These are phyloP conservation scores for Drosophila dunni DNA, from an alignment of 1,140 invertebrate species.

Conservation along the genomic window DNA sequence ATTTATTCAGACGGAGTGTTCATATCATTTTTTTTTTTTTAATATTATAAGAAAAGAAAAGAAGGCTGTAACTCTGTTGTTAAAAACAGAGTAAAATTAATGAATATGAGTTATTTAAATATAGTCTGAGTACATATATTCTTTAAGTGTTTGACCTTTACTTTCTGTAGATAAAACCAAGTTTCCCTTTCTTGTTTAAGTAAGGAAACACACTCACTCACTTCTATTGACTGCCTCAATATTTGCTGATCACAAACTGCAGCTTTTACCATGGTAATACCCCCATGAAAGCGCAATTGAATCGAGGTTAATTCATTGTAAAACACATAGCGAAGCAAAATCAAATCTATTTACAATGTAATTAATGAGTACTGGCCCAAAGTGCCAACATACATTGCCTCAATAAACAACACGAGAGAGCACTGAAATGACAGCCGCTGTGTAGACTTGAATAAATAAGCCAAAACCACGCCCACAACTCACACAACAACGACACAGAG, in stretches of 20 bases:
- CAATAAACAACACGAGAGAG: conserved; percentile 33
- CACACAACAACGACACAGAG: neutral
- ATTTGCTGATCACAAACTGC: neutral
- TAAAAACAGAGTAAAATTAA: no score
- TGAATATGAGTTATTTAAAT: no score
- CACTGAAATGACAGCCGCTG: conserved; percentile 16
- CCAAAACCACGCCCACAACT: conserved; percentile 38
- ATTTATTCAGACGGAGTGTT: conserved; percentile 14
- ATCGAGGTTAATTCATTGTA: conserved; percentile 11
- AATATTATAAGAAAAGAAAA: no score
- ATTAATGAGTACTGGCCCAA: conserved; percentile 57
- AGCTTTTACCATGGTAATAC: neutral
- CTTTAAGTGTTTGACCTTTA: no score
- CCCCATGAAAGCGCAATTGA: neutral
- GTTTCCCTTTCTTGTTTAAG: no score
- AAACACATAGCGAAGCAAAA: conserved; percentile 21
- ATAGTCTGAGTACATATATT: no score
- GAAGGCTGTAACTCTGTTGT: no score
- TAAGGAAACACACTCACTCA: no score
- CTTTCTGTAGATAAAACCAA: no score
- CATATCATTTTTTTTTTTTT: neutral
- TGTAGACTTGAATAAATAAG: conserved; percentile 44
- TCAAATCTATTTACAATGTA: conserved; percentile 70
- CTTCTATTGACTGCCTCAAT: no score
- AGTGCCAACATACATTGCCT: conserved; percentile 47